phyloP scores from a whole-genome alignment of 2,888 invertebrate genomes.

The Caenorhabditis sp. region DNA sequence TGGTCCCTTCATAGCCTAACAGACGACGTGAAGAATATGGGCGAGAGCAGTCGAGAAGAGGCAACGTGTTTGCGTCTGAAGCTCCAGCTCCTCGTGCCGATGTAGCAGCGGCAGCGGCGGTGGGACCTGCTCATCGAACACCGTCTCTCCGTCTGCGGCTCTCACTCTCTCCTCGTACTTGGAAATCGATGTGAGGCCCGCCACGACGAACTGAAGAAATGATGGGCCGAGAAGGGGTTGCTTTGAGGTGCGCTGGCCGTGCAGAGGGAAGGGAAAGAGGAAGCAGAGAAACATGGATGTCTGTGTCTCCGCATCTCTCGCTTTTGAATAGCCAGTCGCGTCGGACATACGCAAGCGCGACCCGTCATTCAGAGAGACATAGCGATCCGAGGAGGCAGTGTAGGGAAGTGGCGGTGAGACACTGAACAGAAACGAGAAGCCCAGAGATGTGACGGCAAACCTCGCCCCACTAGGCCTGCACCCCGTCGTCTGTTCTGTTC shows the following conservation, averaged over 20 bases:
- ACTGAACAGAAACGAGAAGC: neutral
- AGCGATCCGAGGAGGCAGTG: slow-evolving; percentile 6
- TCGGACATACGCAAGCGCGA: slow-evolving; percentile 39
- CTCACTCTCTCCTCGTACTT: neutral
- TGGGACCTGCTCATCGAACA: slow-evolving; percentile 49
- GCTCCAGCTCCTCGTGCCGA: slow-evolving; percentile 17
- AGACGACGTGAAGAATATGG: slow-evolving; percentile 21
- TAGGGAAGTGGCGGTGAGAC: neutral
- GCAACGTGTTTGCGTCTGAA: slow-evolving; percentile 38
- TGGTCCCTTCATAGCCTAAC: slow-evolving; percentile 15
- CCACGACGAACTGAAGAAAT: slow-evolving; percentile 24
- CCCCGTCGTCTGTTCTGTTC: slow-evolving; percentile 36
- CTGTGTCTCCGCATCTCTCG: slow-evolving; percentile 33
- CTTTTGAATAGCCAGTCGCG: slow-evolving; percentile 48
- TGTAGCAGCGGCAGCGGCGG: slow-evolving; percentile 8
- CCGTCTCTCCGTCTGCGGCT: slow-evolving; percentile 29
- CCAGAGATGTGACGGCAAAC: slow-evolving; percentile 23
- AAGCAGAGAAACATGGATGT: neutral
- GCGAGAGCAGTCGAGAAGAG: slow-evolving; percentile 18
- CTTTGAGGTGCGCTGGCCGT: slow-evolving; percentile 35
- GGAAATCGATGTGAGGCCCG: slow-evolving; percentile 30
- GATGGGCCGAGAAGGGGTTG: slow-evolving; percentile 23
- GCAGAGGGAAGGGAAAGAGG: neutral
- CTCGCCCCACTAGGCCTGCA: slow-evolving; percentile 36
- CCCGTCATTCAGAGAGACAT: slow-evolving; percentile 17